These are phyloP conservation scores for Thunnus albacares DNA, from an alignment of 2,797 vertebrate genomes.

Conservation along the genomic window DNA sequence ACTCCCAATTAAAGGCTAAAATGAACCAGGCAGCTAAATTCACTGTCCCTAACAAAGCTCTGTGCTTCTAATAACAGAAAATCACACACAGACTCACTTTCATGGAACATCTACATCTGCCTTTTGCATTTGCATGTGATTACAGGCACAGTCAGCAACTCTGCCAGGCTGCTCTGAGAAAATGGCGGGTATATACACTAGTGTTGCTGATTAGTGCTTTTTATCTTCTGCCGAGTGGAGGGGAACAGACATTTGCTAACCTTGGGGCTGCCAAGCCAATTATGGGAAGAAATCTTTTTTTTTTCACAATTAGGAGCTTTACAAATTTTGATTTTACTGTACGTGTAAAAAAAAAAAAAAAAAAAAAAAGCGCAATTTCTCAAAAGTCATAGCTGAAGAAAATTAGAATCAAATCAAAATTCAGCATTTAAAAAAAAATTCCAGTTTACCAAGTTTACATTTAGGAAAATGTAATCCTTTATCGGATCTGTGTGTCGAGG, in stretches of 20 bases:
- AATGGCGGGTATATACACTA: conserved; percentile 54
- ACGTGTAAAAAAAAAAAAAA: conserved; percentile 4
- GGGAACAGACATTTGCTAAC: conserved; percentile 60
- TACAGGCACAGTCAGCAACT: conserved; percentile 73
- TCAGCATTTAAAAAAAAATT: neutral
- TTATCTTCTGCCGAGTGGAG: conserved; percentile 56
- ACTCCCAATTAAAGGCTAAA: conserved; percentile 32
- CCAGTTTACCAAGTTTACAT: neutral
- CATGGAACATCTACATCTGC: conserved; percentile 60
- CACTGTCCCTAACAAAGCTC: conserved; percentile 32
- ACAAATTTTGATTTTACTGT: conserved; percentile 27
- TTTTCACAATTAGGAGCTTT: conserved; percentile 38
- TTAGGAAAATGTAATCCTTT: neutral
- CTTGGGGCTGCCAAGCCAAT: conserved; percentile 59
- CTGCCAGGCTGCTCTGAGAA: conserved; percentile 61
- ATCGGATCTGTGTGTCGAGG: neutral
- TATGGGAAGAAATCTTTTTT: conserved; percentile 29
- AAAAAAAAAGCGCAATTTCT: conserved; percentile 22
- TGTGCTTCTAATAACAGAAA: conserved; percentile 35
- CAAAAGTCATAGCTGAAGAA: neutral
- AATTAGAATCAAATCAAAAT: conserved; percentile 18
- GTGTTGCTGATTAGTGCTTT: conserved; percentile 76
- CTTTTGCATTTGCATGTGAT: conserved; percentile 77
- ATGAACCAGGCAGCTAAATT: conserved; percentile 39
- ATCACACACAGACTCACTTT: conserved; percentile 39